A percentile compares a stretch with the other conserved stretches of the same genome.
These are phyloP conservation scores for Octonoba sinensis DNA, from an alignment of 2,888 invertebrate genomes.

Conservation along the genomic window DNA sequence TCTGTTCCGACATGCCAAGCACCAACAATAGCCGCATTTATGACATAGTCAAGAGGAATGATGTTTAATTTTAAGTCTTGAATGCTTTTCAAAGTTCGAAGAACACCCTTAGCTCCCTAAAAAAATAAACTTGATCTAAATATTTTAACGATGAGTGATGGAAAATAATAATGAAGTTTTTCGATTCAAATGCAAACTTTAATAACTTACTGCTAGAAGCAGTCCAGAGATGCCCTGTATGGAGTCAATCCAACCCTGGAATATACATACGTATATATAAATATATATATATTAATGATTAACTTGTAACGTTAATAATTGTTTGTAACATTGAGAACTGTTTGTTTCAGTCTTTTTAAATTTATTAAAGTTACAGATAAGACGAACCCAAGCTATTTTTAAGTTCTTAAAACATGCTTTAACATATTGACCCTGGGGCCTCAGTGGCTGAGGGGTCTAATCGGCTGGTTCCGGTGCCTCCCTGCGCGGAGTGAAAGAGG, in stretches of 20 bases:
- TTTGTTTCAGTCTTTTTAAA: too few species aligned
- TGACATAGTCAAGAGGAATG: constrained; percentile 92
- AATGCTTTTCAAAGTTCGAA: constrained; percentile 34
- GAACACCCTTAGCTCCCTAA: constrained; percentile 55
- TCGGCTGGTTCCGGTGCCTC: too few species aligned
- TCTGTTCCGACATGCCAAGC: constrained; percentile 82
- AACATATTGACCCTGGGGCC: too few species aligned
- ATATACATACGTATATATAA: too few species aligned
- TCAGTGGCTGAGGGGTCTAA: too few species aligned
- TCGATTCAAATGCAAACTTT: neutral
- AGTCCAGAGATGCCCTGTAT: constrained; percentile 52
- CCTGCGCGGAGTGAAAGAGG: too few species aligned
- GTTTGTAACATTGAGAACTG: neutral
- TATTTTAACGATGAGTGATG: neutral
- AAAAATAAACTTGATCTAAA: neutral
- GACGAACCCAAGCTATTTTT: too few species aligned
- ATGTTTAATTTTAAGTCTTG: constrained; percentile 75
- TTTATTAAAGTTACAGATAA: too few species aligned
- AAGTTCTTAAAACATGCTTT: too few species aligned
- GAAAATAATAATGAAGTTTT: neutral
- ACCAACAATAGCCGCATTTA: constrained; percentile 87
- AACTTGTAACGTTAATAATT: neutral
- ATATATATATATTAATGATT: too few species aligned
- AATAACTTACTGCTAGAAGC: constrained; percentile 46
- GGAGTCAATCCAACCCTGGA: constrained; percentile 54